Base-by-base conservation (phyloP, 2,113 vertebrate genomes). In the Thalassarche chlororhynchos region DNA sequence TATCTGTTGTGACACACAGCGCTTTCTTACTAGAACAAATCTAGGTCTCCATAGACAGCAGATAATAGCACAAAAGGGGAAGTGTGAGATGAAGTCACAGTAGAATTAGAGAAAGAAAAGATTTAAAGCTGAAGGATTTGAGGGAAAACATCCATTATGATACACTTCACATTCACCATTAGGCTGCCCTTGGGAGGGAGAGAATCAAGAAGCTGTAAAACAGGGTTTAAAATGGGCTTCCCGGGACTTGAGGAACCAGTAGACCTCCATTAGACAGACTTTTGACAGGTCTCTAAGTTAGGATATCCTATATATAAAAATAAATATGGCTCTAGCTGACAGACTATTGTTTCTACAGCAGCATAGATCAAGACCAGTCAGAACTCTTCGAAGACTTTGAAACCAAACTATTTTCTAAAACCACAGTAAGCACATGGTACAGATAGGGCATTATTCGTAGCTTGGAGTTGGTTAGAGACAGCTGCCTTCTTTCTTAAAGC, bases 61-160 rank as follows among this genome's bases (percentile, higher is more conserved):
- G 71, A 68, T 78, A 90, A 85, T 44, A 93, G 66, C 77, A 85
- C 72, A 87, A 72, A 96, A 80, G 58, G 62, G 71, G 68, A 83
- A 89, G 72, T 12, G 31, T 77, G 83, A 93, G 89, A 86, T 74
- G 90, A 96, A 91, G 54, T 86, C 93, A 70, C 58, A 60, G 18
- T 29, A 86, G 93, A 95, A 81, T 94, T 94, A 96, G 84, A 94
- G 93, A 87, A 91, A 93, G 57, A 87, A 92, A 93, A 66, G 91
- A 90, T 93, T 96, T 93, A 93, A 96, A 83, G 89, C 82, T 74
- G 89, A 88, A 95, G 66, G 79, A 91, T 93, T 90, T 95, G 93
- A 91, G 51, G 78, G 75, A 81, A 82, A 84, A 72, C 71, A 52
- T 58, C 95, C 81, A 90, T 80, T 89, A 78, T 80, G 84, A 74